Base-by-base conservation (phyloP, 2,888 invertebrate species). In the Sphinx pinastri region DNA sequence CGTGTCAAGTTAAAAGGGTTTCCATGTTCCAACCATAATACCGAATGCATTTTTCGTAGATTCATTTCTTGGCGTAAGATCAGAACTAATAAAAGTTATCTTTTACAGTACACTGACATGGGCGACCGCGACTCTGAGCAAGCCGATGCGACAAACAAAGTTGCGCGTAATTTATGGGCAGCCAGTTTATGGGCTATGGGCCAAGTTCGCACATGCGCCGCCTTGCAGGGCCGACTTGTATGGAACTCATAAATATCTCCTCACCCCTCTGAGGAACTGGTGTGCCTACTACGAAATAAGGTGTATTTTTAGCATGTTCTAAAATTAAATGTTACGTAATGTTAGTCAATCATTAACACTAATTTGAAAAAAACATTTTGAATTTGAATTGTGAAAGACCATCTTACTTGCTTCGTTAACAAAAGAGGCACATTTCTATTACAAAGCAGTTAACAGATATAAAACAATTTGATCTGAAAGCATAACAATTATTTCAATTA, bases 141-240 rank as follows among this genome's bases (percentile, higher is more conserved):
- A 54, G 38, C 73, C 80, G 81, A 55, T 79, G 82, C 81, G 83
- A 80, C 68, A 78, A 84, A 91, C 93, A 93, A 91, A 88, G 93
- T 92, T 92, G 92, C 88, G 76, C 75, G 82, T 91, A 90, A 93
- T 93, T 93, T 93, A 93, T 86, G 87, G 75, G 81, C 76, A 78
- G 75, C 75, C 77, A 77, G 82, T 92, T 92, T 93, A 92, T 88
- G 84, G 80, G 78, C 82, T 80, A 83, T 78, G 88, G 87, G 79
- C 85, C 83, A 85, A 89, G 89, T 90, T 92, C 89, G 88, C 92
- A 91, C 89, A 91, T 92, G 88, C 84, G 84, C 85, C 76, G 77
- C 81, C 72, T 76, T 76, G 77, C 78, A 81, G 83, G 73, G 81
- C 79, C 81, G 80, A 79, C 85, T 82, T 81, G 81, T 82, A 81